A percentile compares a stretch with the other conserved stretches of the same genome.
These are phyloP conservation scores for Hydropsyche tenuis DNA, from an alignment of 1,140 invertebrate species.

Conservation along the genomic window DNA sequence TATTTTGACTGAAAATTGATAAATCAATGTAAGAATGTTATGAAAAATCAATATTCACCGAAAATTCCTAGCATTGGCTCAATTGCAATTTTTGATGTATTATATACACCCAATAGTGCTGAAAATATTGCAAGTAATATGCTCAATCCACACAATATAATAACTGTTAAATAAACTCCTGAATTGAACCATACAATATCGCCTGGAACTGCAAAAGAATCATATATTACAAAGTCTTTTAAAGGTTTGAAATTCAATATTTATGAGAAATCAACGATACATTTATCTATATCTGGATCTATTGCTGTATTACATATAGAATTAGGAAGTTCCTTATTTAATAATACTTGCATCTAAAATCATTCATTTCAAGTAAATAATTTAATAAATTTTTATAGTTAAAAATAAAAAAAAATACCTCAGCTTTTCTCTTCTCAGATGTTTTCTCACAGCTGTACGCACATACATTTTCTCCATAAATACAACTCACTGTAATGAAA, in stretches of 20 bases:
- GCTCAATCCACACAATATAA: slow-evolving; percentile 37
- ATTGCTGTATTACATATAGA: too few relatives aligned
- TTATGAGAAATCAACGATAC: too few relatives aligned
- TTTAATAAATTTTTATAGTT: not conserved
- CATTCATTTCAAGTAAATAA: not conserved
- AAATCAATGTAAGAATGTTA: not conserved
- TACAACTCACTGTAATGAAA: slow-evolving; percentile 43
- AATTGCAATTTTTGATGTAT: slow-evolving; percentile 38
- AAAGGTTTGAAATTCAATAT: too few relatives aligned
- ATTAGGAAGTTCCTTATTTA: not conserved
- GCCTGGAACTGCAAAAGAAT: not conserved
- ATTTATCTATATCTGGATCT: too few relatives aligned
- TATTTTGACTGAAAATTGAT: not conserved
- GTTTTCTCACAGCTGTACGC: slow-evolving; percentile 42
- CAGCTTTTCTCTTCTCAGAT: slow-evolving; percentile 28
- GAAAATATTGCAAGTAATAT: slow-evolving; percentile 29
- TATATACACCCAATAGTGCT: slow-evolving; percentile 42
- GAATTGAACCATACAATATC: slow-evolving; percentile 42
- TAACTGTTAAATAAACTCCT: slow-evolving; percentile 34
- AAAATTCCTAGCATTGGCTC: slow-evolving; percentile 42
- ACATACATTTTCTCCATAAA: slow-evolving; percentile 38
- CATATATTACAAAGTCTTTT: too few relatives aligned
- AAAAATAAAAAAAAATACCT: slow-evolving; percentile 34
- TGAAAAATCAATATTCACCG: slow-evolving; percentile 32
- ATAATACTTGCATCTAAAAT: not conserved